Conservation (phyloP, 1,140 invertebrate genomes). For the Lycorma delicatula region DNA sequence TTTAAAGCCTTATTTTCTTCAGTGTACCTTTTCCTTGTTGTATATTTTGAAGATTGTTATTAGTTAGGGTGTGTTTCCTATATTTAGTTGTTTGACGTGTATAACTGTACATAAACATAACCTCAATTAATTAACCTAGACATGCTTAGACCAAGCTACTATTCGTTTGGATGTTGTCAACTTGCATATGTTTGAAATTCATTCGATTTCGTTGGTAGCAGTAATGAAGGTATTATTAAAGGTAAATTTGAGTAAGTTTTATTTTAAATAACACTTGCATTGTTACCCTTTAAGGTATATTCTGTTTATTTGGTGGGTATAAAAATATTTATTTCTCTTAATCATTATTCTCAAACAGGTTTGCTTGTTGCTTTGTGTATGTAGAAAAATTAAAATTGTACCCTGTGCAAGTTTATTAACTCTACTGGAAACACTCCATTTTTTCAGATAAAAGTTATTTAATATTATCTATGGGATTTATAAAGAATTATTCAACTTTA, state of each 20-base stretch:
- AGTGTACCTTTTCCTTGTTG: not conserved
- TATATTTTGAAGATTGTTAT: not conserved
- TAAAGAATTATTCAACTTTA: too few species aligned
- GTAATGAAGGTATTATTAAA: not conserved
- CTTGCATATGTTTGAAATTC: not conserved
- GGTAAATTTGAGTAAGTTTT: not conserved
- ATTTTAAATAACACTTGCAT: not conserved
- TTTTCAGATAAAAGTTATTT: too few species aligned
- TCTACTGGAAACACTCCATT: too few species aligned
- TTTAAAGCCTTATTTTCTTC: not conserved
- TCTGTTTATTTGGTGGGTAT: too few species aligned
- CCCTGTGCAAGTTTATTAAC: too few species aligned
- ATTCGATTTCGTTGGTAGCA: not conserved
- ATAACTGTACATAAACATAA: not conserved
- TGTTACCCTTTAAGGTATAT: too few species aligned
- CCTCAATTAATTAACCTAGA: slow-evolving; percentile 5
- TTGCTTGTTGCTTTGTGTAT: too few species aligned
- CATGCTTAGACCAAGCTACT: not conserved
- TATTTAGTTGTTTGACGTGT: not conserved
- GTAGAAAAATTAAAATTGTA: too few species aligned
- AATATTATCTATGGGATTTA: too few species aligned
- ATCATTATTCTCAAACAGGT: too few species aligned
- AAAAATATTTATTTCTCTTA: too few species aligned
- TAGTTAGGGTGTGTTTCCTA: not conserved
- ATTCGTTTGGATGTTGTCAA: not conserved